Conservation (phyloP, 2,888 invertebrate species). For the Melanargia galathea region DNA sequence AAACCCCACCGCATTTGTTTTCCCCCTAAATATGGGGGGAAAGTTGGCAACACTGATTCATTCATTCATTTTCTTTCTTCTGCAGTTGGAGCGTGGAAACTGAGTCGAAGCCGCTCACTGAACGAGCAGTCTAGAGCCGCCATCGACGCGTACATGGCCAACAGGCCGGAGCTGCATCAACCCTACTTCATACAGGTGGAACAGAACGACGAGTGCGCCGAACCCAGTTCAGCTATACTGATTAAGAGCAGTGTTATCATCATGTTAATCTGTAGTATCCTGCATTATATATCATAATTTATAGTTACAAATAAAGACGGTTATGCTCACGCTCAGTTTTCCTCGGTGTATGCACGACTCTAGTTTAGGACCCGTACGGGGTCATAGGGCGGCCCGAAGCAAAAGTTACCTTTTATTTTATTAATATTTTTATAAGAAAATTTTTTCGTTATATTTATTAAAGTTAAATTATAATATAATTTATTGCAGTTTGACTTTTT, state of each 20-base stretch:
- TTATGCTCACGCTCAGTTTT: neutral
- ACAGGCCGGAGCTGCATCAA: constrained; percentile 56
- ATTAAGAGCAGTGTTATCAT: constrained; percentile 65
- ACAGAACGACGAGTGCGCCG: constrained; percentile 60
- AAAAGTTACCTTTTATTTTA: no score
- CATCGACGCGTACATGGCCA: constrained; percentile 51
- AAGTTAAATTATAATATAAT: no score
- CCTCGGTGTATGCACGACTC: neutral
- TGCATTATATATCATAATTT: constrained; percentile 50
- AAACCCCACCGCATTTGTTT: no score
- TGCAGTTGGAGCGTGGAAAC: constrained; percentile 68
- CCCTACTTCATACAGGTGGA: constrained; percentile 57
- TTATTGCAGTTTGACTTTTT: no score
- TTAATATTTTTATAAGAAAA: no score
- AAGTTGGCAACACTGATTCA: neutral
- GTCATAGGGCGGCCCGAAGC: no score
- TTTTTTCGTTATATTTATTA: no score
- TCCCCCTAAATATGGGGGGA: no score
- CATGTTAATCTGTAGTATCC: constrained; percentile 54
- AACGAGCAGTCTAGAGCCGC: constrained; percentile 41
- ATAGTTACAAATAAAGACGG: neutral
- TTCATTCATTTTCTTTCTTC: constrained; percentile 23
- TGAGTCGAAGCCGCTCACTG: constrained; percentile 61
- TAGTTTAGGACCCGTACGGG: no score
- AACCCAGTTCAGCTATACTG: constrained; percentile 60